Conservation (phyloP, 35 echinoderm and acorn worm species). For the Lytechinus pictus region DNA sequence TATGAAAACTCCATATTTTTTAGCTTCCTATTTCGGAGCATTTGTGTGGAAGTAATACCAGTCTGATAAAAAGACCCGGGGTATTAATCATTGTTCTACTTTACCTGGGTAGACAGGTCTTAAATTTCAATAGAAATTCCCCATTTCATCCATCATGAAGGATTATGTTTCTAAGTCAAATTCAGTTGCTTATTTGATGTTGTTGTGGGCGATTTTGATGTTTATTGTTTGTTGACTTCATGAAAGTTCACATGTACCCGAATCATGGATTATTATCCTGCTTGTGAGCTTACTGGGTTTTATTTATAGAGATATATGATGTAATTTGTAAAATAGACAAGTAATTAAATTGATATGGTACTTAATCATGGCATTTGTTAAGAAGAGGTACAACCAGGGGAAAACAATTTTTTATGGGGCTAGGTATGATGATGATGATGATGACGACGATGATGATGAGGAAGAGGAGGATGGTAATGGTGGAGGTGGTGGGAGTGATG, state of each 20-base stretch:
- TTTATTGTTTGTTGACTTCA: background rate
- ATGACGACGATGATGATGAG: background rate
- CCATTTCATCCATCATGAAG: background rate
- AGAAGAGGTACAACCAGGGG: background rate
- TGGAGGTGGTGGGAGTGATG: background rate
- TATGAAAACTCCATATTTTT: slow-evolving; percentile 1
- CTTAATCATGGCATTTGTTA: too few species aligned
- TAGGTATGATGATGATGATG: background rate
- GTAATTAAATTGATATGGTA: too few species aligned
- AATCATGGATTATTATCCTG: background rate
- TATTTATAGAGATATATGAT: too few species aligned
- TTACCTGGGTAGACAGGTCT: background rate
- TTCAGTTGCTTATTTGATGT: background rate
- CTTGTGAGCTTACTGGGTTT: background rate
- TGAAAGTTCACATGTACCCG: background rate
- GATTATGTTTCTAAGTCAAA: background rate
- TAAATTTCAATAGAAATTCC: background rate
- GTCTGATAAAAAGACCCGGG: background rate
- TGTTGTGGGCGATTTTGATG: background rate
- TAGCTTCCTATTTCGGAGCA: background rate
- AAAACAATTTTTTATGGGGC: background rate
- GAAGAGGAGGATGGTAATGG: background rate
- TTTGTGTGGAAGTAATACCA: background rate
- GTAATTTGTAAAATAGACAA: too few species aligned
- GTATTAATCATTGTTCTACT: slow-evolving; percentile 3